These are phyloP conservation scores for Danio jaintianensis DNA, from an alignment of 2,797 vertebrate genomes.

Conservation along the genomic window DNA sequence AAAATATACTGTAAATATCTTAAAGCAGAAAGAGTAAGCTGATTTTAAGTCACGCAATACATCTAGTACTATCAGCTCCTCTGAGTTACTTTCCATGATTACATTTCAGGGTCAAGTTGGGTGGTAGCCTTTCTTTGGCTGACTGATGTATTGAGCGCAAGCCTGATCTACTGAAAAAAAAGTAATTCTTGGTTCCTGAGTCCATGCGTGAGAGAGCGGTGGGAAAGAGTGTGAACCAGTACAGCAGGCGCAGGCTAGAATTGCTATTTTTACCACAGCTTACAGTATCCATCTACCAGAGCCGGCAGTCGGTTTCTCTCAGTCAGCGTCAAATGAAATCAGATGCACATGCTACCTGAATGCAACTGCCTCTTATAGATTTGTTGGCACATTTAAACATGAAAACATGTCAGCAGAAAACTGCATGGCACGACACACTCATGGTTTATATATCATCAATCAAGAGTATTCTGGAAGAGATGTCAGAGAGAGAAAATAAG, in stretches of 20 bases:
- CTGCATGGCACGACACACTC: not conserved
- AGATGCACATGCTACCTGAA: slow-evolving; percentile 65
- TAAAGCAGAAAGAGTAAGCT: not conserved
- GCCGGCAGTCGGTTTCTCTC: slow-evolving; percentile 63
- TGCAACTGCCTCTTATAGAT: slow-evolving; percentile 52
- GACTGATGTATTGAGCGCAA: not conserved
- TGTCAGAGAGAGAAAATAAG: not conserved
- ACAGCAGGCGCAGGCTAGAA: slow-evolving; percentile 62
- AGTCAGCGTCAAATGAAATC: slow-evolving; percentile 70
- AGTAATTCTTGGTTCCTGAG: slow-evolving; percentile 62
- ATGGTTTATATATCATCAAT: slow-evolving; percentile 11
- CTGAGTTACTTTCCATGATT: not conserved
- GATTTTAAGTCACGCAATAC: not conserved
- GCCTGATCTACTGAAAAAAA: slow-evolving; percentile 63
- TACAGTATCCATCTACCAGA: slow-evolving; percentile 76
- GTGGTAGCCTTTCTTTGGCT: slow-evolving; percentile 19
- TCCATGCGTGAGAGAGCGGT: slow-evolving; percentile 57
- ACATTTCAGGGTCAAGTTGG: not conserved
- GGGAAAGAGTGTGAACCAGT: slow-evolving; percentile 57
- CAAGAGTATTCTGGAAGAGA: not conserved
- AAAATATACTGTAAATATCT: not conserved
- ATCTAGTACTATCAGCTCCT: not conserved
- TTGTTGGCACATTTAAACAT: slow-evolving; percentile 35
- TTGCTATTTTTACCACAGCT: slow-evolving; percentile 80
- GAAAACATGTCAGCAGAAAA: slow-evolving; percentile 36